Conservation (phyloP, 1,140 invertebrate genomes). For the Eubasilissa regina region DNA sequence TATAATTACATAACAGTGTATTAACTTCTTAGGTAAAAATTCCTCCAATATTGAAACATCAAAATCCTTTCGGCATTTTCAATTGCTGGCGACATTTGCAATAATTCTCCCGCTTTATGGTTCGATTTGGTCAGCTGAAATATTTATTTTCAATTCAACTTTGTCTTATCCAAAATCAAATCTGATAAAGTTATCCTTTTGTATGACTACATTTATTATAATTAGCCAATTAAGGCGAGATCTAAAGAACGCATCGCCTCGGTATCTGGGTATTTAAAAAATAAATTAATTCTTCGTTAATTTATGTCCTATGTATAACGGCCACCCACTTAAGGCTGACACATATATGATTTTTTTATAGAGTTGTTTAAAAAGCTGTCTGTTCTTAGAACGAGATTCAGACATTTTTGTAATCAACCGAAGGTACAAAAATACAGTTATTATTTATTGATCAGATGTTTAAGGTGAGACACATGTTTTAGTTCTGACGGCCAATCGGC, state of each 20-base stretch:
- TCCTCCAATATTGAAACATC: constrained; percentile 4
- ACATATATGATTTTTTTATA: neutral
- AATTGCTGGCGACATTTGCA: constrained; percentile 1
- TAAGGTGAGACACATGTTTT: too few relatives aligned
- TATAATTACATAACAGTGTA: too few relatives aligned
- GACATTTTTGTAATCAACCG: too few relatives aligned
- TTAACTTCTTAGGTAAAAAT: neutral
- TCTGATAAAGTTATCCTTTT: constrained; percentile 13
- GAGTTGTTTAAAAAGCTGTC: too few relatives aligned
- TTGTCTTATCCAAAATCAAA: constrained; percentile 26
- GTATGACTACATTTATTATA: constrained; percentile 17
- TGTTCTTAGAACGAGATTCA: too few relatives aligned
- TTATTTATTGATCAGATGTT: too few relatives aligned
- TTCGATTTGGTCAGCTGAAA: constrained; percentile 14
- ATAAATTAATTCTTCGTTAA: constrained; percentile 13
- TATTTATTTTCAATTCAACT: constrained; percentile 12
- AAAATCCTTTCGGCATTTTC: neutral
- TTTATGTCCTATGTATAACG: neutral
- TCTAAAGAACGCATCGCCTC: constrained; percentile 5
- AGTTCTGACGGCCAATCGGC: too few relatives aligned
- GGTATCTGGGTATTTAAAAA: constrained; percentile 7
- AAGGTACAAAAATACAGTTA: too few relatives aligned
- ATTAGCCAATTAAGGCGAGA: constrained; percentile 18
- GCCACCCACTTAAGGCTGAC: constrained; percentile 17
- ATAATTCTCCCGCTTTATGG: constrained; percentile 14